phyloP scores from a whole-genome alignment of 2,888 invertebrate genomes.

The Neocrepidodera transversa region DNA sequence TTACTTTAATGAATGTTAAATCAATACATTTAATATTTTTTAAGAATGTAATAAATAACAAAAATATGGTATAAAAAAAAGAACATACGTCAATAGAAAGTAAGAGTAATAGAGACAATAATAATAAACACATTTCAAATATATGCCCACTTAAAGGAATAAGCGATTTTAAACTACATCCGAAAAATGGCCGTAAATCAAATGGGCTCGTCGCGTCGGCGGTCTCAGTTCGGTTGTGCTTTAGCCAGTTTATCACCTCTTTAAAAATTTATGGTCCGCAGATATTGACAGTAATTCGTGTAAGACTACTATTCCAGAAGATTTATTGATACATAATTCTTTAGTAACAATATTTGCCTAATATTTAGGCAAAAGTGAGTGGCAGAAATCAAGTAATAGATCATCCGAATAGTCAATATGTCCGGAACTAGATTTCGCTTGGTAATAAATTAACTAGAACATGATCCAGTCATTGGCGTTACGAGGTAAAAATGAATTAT shows the following conservation, averaged over 20 bases:
- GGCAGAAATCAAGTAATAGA: slow-evolving; percentile 58
- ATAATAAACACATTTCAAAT: too few species aligned
- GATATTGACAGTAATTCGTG: slow-evolving; percentile 59
- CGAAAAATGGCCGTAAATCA: slow-evolving; percentile 47
- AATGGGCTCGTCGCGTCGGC: slow-evolving; percentile 36
- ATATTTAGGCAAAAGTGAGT: slow-evolving; percentile 54
- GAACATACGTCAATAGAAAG: too few species aligned
- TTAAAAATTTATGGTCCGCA: slow-evolving; percentile 55
- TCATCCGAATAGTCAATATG: slow-evolving; percentile 59
- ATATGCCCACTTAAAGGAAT: too few species aligned
- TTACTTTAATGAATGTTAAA: too few species aligned
- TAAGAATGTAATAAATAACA: too few species aligned
- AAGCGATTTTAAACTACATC: slow-evolving; percentile 44
- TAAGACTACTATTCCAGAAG: slow-evolving; percentile 57
- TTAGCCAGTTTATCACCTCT: slow-evolving; percentile 38
- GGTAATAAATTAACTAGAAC: slow-evolving; percentile 54
- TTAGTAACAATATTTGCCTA: slow-evolving; percentile 59
- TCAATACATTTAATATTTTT: too few species aligned
- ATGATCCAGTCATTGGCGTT: slow-evolving; percentile 2
- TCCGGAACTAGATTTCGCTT: slow-evolving; percentile 53
- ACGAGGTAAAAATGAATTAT: too few species aligned
- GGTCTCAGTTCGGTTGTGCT: slow-evolving; percentile 38
- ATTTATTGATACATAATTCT: slow-evolving; percentile 61
- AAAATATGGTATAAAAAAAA: too few species aligned
- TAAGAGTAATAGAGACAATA: too few species aligned